Percentiles rank a stretch among this genome's conserved stretches.
Evolutionary conservation across 2,797 vertebrate species (phyloP).

Genomic region (Neoniphon sammara): DNA sequence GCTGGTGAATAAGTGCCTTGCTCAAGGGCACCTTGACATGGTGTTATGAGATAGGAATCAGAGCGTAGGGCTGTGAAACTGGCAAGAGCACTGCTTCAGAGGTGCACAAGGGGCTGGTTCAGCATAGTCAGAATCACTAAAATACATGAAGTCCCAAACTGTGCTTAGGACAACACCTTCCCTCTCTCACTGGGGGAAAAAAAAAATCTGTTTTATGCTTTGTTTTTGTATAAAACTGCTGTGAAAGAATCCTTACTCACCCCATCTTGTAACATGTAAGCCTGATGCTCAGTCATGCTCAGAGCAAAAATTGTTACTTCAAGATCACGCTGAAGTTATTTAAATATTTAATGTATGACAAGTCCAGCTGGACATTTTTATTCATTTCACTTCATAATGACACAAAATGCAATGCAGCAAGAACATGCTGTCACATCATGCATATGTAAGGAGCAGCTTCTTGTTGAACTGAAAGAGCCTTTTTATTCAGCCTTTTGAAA

Average conservation of each 20-base stretch:
- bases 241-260: background rate
- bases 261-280: background rate
- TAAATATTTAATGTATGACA: background rate
- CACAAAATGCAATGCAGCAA: slow-evolving; percentile 42
- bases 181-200: background rate
- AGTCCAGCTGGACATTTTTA: slow-evolving; percentile 27
- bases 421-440: slow-evolving; percentile 21
- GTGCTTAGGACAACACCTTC: background rate
- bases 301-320: background rate
- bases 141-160: background rate
- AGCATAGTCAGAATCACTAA: too few relatives aligned
- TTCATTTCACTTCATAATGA: slow-evolving; percentile 41
- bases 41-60: slow-evolving; percentile 2
- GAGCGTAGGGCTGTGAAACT: background rate
- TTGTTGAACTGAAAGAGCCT: slow-evolving; percentile 49
- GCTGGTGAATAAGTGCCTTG: slow-evolving; percentile 9
- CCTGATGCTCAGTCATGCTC: too few relatives aligned
- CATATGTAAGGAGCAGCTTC: slow-evolving; percentile 36
- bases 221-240: background rate
- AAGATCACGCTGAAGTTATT: slow-evolving; percentile 14
- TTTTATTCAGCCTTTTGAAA: slow-evolving; percentile 62
- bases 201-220: slow-evolving; percentile 2
- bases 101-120: too few relatives aligned
- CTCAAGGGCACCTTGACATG: slow-evolving; percentile 43
- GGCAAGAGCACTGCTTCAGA: background rate